Conservation (phyloP, 2,888 invertebrate species). For the Orthonychiurus folsomi region DNA sequence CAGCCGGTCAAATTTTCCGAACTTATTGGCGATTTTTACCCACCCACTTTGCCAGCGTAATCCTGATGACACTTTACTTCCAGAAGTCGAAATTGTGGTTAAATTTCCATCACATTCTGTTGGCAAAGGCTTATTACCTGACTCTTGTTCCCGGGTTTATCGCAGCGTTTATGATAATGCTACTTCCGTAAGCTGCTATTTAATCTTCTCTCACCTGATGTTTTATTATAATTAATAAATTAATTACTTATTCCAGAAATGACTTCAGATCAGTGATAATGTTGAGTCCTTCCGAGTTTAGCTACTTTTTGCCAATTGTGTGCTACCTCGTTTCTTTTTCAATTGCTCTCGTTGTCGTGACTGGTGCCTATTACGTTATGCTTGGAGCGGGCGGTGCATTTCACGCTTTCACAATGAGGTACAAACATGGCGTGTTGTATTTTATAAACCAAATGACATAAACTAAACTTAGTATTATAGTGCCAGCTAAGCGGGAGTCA, state of each 20-base stretch:
- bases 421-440: too few relatives aligned
- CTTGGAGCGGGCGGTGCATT: constrained; percentile 61
- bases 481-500: too few relatives aligned
- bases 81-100: constrained; percentile 47
- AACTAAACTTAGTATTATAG: too few relatives aligned
- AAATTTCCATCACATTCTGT: constrained; percentile 50
- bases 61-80: constrained; percentile 54
- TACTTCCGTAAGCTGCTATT: constrained; percentile 36
- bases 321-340: constrained; percentile 29
- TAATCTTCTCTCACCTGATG: not conserved
- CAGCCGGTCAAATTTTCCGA: constrained; percentile 52
- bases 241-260: constrained; percentile 12
- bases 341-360: constrained; percentile 49
- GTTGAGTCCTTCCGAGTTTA: too few relatives aligned
- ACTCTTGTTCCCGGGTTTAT: constrained; percentile 50
- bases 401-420: too few relatives aligned
- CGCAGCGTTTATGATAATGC: constrained; percentile 35
- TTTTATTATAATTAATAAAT: constrained; percentile 4
- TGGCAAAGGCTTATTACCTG: constrained; percentile 50
- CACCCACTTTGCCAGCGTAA: constrained; percentile 57
- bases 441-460: too few relatives aligned
- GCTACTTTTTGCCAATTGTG: constrained; percentile 15
- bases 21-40: constrained; percentile 58
- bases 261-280: constrained; percentile 20
- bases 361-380: constrained; percentile 51